These are phyloP conservation scores for Anoplolepis gracilipes DNA, from an alignment of 1,140 invertebrate genomes.

Conservation along the genomic window DNA sequence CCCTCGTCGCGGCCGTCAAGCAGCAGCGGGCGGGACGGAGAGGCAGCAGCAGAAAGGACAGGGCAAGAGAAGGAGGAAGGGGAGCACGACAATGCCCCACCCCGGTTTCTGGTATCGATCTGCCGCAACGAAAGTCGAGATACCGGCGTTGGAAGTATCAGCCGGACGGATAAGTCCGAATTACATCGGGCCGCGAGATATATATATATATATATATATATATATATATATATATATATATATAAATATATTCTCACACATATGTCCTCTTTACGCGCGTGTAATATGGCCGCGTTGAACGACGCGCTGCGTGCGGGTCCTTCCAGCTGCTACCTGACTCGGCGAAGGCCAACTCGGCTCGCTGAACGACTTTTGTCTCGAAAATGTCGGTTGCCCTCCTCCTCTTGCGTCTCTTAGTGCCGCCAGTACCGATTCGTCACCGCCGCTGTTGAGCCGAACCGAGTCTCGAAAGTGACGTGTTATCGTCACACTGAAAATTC, in stretches of 20 bases:
- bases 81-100: slow-evolving; percentile 73
- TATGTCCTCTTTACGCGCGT: background rate
- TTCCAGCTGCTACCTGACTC: slow-evolving; percentile 60
- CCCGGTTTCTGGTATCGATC: slow-evolving; percentile 76
- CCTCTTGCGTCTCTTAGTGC: slow-evolving; percentile 27
- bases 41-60: slow-evolving; percentile 37
- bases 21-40: slow-evolving; percentile 61
- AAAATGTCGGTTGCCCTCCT: slow-evolving; percentile 48
- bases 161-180: slow-evolving; percentile 74
- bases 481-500: slow-evolving; percentile 45
- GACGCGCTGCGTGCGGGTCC: slow-evolving; percentile 34
- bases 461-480: slow-evolving; percentile 34
- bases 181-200: slow-evolving; percentile 57
- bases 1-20: slow-evolving; percentile 73
- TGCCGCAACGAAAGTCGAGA: slow-evolving; percentile 78
- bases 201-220: background rate
- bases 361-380: slow-evolving; percentile 60
- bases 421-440: slow-evolving; percentile 4
- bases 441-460: background rate
- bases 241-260: background rate
- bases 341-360: slow-evolving; percentile 51
- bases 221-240: too few relatives aligned
- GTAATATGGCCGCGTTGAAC: slow-evolving; percentile 40
- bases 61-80: slow-evolving; percentile 18
- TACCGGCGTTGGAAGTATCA: slow-evolving; percentile 73